These are phyloP conservation scores for Dascillus cervinus DNA, from an alignment of 2,888 invertebrate genomes.

Conservation along the genomic window DNA sequence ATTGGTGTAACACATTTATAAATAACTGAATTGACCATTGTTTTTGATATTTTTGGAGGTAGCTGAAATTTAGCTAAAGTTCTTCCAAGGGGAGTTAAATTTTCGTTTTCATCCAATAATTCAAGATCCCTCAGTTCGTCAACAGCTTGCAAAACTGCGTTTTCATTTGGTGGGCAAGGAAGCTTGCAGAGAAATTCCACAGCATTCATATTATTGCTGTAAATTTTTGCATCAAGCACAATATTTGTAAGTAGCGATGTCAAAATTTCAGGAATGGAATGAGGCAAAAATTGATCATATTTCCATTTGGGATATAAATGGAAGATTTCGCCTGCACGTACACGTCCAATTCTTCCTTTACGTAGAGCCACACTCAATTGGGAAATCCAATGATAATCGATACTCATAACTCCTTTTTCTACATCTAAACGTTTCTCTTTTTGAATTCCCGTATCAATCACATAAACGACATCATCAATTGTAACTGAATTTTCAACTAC, in stretches of 20 bases:
- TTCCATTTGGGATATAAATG: conserved; percentile 49
- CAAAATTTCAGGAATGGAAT: conserved; percentile 56
- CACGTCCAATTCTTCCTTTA: conserved; percentile 61
- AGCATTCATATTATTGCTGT: conserved; percentile 50
- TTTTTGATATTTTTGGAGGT: conserved; percentile 54
- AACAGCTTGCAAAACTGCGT: conserved; percentile 50
- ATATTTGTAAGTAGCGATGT: conserved; percentile 49
- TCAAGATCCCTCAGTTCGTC: conserved; percentile 52
- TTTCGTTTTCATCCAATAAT: conserved; percentile 49
- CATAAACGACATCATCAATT: conserved; percentile 61
- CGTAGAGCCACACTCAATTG: conserved; percentile 56
- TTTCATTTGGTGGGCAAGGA: conserved; percentile 52
- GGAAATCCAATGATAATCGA: conserved; percentile 56
- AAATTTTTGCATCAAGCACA: conserved; percentile 54
- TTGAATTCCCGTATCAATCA: conserved; percentile 57
- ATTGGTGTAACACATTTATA: conserved; percentile 50
- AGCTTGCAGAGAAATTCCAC: conserved; percentile 52
- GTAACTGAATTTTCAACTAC: conserved; percentile 69
- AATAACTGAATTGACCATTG: conserved; percentile 51
- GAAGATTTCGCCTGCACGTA: conserved; percentile 53
- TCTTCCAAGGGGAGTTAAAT: conserved; percentile 56
- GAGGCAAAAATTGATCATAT: conserved; percentile 44
- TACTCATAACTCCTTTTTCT: conserved; percentile 44
- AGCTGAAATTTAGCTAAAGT: conserved; percentile 44
- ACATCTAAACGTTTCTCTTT: conserved; percentile 50